Evolutionary conservation across 2,113 vertebrate genomes (phyloP), one percentile per base, ranked within the genome.

Genomic region (Choloepus hoffmanni): DNA sequence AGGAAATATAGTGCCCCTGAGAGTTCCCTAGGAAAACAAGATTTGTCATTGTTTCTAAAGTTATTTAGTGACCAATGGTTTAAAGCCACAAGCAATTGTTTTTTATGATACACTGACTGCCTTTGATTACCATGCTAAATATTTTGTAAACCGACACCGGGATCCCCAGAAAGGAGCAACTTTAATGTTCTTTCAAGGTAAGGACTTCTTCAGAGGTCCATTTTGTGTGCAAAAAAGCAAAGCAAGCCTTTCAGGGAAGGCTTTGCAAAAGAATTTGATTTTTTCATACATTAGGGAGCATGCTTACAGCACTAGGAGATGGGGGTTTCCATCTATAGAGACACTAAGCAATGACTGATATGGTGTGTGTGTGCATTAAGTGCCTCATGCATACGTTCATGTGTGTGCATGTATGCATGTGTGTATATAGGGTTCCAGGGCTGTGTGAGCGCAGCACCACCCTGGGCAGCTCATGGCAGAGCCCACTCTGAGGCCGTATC

Each of bases 61-160:
- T 95, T 95, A 85, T 92, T 95, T 96, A 97, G 95, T 96, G 93
- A 84, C 84, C 95, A 86, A 94, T 86, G 94, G 77, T 95, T 92
- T 95, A 92, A 65, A 97, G 63, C 74, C 88, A 85, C 18, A 90
- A 93, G 33, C 95, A 98, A 96, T 96, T 96, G 96, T 84, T 97
- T 95, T 93, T 97, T 96, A 72, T 93, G 94, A 96, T 94, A 95
- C 83, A 92, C 95, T 93, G 88, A 95, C 90, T 95, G 65, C 88
- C 77, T 97, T 96, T 92, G 95, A 98, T 97, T 97, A 94, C 43
- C 53, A 50, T 21, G 85, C 50, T 96, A 96, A 96, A 97, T 87
- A 85, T 87, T 84, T 72, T 97, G 8, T 96, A 97, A 96, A 78
- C 72, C 81, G 36, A 26, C 48, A 53, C 82, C 15, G 40, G 93